phyloP scores from a whole-genome alignment of 2,797 vertebrate genomes.

The Megalops cyprinoides region DNA sequence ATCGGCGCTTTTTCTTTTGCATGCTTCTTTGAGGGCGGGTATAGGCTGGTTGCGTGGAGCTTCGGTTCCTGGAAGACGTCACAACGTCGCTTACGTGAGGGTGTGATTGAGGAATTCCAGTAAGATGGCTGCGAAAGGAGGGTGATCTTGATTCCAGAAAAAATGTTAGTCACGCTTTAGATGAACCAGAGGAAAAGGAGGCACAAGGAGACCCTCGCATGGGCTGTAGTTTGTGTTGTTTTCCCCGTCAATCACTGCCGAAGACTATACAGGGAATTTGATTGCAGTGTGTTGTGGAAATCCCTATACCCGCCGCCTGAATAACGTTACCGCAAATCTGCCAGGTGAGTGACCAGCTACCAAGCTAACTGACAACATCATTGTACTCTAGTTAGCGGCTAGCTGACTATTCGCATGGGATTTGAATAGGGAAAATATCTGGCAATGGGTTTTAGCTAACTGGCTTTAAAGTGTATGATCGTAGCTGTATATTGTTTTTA shows the following conservation, averaged over 20 bases:
- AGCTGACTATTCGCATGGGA: neutral
- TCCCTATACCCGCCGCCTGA: neutral
- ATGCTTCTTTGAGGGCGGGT: neutral
- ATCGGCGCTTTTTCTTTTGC: neutral
- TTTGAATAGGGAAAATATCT: neutral
- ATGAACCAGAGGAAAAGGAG: neutral
- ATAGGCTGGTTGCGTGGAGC: neutral
- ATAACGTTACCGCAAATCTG: neutral
- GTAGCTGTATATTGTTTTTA: neutral
- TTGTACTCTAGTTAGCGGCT: neutral
- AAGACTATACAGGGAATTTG: neutral
- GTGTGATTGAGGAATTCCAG: neutral
- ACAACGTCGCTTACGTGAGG: neutral
- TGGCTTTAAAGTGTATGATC: too few relatives aligned
- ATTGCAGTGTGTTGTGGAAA: neutral
- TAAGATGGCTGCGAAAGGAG: slow-evolving; percentile 6
- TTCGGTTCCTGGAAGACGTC: neutral
- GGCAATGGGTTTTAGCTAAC: too few relatives aligned
- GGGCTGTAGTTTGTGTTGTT: neutral
- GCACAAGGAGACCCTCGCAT: neutral
- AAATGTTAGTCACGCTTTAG: neutral
- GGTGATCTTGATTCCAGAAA: neutral
- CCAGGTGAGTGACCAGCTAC: neutral
- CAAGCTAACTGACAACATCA: neutral
- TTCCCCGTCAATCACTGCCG: neutral